A percentile compares a stretch with the other conserved stretches of the same genome.
phyloP scores from a whole-genome alignment of 2,888 invertebrate species.

The Caradrina kadenii region DNA sequence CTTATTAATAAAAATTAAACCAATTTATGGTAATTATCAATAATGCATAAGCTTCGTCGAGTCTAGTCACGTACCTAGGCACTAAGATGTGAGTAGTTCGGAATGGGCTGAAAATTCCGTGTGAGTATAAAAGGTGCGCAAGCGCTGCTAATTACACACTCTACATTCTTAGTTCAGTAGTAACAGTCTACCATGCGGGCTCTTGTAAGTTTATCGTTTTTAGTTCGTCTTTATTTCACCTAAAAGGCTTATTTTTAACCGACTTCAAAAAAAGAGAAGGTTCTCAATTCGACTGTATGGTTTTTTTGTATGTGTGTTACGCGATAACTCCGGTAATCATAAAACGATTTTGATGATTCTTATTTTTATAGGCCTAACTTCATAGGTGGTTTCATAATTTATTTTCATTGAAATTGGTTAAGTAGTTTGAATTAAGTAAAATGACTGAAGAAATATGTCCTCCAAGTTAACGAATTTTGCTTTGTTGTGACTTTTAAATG shows the following conservation, averaged over 20 bases:
- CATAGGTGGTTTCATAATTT: no score
- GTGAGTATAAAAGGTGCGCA: conserved; percentile 82
- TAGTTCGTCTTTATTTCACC: conserved; percentile 3
- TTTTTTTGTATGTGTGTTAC: no score
- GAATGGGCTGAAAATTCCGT: conserved; percentile 70
- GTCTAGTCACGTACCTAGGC: conserved; percentile 16
- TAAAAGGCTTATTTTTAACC: not conserved
- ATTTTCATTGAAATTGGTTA: no score
- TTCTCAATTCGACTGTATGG: no score
- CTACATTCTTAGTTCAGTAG: conserved; percentile 74
- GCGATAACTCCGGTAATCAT: no score
- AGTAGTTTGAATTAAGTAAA: no score
- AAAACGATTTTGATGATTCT: no score
- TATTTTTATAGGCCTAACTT: no score
- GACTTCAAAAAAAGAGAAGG: no score
- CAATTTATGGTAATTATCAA: conserved; percentile 55
- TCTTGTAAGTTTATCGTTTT: conserved; percentile 77
- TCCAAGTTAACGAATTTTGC: no score
- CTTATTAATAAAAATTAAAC: conserved; percentile 40
- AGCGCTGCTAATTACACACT: conserved; percentile 74
- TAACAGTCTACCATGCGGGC: conserved; percentile 79
- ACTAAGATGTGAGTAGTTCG: conserved; percentile 51
- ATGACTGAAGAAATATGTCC: no score
- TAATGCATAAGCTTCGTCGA: conserved; percentile 35
- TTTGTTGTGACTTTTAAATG: no score